A percentile compares a stretch with the other conserved stretches of the same genome.
phyloP scores from a whole-genome alignment of 2,797 vertebrate genomes.

The Siniperca scherzeri region DNA sequence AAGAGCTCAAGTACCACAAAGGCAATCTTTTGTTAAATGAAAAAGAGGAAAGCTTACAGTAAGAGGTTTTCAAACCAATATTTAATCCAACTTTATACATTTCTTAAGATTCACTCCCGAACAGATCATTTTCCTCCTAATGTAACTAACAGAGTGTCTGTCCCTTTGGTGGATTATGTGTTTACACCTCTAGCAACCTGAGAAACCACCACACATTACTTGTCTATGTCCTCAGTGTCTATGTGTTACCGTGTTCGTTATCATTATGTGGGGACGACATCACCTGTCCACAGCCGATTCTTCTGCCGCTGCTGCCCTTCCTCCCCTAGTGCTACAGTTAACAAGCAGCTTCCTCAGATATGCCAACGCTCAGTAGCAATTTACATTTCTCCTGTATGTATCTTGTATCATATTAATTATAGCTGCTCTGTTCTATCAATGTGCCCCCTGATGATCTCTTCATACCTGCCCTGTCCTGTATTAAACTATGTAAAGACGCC shows the following conservation, averaged over 20 bases:
- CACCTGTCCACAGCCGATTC: neutral
- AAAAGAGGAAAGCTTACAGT: neutral
- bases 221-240: neutral
- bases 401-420: neutral
- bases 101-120: neutral
- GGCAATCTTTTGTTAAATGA: neutral
- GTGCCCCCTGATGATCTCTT: neutral
- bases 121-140: neutral
- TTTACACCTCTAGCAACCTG: conserved; percentile 4
- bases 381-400: neutral
- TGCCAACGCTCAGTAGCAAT: neutral
- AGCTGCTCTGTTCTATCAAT: neutral
- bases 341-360: conserved; percentile 23
- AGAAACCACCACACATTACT: neutral
- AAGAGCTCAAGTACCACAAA: neutral
- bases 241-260: neutral
- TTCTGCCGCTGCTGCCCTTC: neutral
- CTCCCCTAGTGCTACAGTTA: conserved; percentile 1
- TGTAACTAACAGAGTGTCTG: neutral
- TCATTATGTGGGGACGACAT: neutral
- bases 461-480: neutral
- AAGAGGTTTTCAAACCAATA: neutral
- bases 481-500: conserved; percentile 8
- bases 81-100: neutral
- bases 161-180: neutral